phyloP scores from a whole-genome alignment of 2,888 invertebrate genomes.

The Frankliniella intonsa region DNA sequence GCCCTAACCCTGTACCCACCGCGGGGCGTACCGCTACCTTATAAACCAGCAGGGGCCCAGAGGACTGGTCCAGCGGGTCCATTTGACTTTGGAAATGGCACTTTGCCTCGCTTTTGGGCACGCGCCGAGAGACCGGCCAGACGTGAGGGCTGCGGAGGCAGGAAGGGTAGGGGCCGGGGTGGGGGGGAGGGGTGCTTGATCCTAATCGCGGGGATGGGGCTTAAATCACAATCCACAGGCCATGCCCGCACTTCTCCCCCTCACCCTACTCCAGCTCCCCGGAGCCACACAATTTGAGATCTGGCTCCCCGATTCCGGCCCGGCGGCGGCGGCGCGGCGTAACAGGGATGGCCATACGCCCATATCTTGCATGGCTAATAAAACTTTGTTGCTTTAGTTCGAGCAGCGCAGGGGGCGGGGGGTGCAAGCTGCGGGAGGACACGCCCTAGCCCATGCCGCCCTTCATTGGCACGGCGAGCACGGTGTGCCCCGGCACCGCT shows the following conservation, averaged over 20 bases:
- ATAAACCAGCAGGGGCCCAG: no score
- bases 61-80: not conserved
- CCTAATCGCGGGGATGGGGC: constrained; percentile 7
- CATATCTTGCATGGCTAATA: not conserved
- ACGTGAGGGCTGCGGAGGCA: not conserved
- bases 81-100: not conserved
- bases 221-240: not conserved
- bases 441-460: no score
- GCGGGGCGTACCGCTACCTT: no score
- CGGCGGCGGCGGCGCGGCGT: no score
- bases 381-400: constrained; percentile 3
- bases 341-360: not conserved
- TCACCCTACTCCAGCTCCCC: not conserved
- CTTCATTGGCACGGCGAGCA: no score
- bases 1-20: not conserved
- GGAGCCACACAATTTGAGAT: not conserved
- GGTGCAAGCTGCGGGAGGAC: no score
- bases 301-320: not conserved
- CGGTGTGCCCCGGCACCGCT: not conserved
- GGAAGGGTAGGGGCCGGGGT: not conserved
- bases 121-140: no score
- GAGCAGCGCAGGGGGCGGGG: no score
- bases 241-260: not conserved
- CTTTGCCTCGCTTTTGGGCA: no score
- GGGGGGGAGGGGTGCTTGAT: not conserved